Evolutionary conservation across 2,113 vertebrate species (phyloP).

Genomic region (Neomonachus schauinslandi): DNA sequence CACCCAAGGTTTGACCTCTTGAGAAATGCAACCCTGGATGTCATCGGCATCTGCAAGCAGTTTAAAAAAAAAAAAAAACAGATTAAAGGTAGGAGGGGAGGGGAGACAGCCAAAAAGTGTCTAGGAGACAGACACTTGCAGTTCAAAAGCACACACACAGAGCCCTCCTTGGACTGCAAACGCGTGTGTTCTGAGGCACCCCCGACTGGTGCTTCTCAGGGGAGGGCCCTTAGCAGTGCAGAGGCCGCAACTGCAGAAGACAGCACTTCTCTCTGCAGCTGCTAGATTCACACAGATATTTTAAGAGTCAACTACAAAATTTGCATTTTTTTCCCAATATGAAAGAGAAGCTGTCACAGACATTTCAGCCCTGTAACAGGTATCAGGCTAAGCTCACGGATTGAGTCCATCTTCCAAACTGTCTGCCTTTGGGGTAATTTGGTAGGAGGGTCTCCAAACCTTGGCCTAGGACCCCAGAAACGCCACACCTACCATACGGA

Average conservation of each 20-base stretch:
- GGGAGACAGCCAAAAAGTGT: not conserved
- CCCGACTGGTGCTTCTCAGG: not conserved
- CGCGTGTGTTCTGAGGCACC: not conserved
- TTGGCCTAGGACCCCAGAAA: not conserved
- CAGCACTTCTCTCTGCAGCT: not conserved
- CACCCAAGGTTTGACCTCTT: slow-evolving; percentile 80
- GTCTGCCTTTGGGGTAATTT: not conserved
- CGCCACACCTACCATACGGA: slow-evolving; percentile 84
- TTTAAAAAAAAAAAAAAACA: slow-evolving; percentile 67
- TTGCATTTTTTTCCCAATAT: not conserved
- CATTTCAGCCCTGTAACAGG: not conserved
- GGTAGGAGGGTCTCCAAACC: not conserved
- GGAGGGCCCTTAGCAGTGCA: not conserved
- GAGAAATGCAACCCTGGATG: slow-evolving; percentile 82
- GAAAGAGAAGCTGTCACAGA: not conserved
- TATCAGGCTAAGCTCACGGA: not conserved
- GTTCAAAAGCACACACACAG: not conserved
- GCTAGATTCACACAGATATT: not conserved
- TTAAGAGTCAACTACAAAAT: not conserved
- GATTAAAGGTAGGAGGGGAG: not conserved
- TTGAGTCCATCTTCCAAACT: not conserved
- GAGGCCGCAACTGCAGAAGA: not conserved
- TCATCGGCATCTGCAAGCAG: slow-evolving; percentile 84
- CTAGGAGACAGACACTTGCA: not conserved
- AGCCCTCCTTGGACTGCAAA: not conserved